Conservation (phyloP, 1,140 invertebrate species). For the Bombus superbus region DNA sequence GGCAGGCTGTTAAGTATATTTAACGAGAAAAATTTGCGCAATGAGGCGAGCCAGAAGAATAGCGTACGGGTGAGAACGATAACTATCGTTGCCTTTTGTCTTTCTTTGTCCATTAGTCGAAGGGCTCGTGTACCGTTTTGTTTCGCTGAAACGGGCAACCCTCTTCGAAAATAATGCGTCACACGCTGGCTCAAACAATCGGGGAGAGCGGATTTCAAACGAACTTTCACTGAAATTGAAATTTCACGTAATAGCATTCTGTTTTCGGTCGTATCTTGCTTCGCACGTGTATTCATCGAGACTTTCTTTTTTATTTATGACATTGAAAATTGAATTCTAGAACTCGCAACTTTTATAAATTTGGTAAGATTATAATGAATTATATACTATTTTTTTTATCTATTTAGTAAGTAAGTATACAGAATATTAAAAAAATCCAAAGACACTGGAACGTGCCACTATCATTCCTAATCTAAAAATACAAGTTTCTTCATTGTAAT, state of each 20-base stretch:
- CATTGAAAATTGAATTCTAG: neutral
- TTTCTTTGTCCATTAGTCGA: slow-evolving; percentile 7
- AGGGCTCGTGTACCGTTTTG: slow-evolving; percentile 18
- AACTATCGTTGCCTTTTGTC: slow-evolving; percentile 18
- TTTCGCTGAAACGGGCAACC: neutral
- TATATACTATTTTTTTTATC: neutral
- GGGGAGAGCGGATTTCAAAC: slow-evolving; percentile 2
- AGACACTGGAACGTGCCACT: neutral
- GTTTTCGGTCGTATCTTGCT: neutral
- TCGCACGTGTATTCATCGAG: neutral
- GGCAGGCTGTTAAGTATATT: slow-evolving; percentile 27
- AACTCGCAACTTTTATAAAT: neutral
- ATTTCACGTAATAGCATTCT: neutral
- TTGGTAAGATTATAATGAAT: neutral
- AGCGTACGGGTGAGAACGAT: slow-evolving; percentile 19
- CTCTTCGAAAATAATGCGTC: slow-evolving; percentile 4
- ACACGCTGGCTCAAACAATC: neutral
- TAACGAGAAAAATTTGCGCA: slow-evolving; percentile 56
- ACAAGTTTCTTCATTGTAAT: neutral
- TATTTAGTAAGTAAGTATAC: neutral
- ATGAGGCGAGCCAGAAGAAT: slow-evolving; percentile 18
- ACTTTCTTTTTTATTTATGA: neutral
- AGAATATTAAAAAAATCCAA: neutral
- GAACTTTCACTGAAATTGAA: neutral
- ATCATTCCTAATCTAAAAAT: slow-evolving; percentile 8